Base-by-base conservation (phyloP, 2,888 invertebrate genomes). In the Cosmopolites sordidus region DNA sequence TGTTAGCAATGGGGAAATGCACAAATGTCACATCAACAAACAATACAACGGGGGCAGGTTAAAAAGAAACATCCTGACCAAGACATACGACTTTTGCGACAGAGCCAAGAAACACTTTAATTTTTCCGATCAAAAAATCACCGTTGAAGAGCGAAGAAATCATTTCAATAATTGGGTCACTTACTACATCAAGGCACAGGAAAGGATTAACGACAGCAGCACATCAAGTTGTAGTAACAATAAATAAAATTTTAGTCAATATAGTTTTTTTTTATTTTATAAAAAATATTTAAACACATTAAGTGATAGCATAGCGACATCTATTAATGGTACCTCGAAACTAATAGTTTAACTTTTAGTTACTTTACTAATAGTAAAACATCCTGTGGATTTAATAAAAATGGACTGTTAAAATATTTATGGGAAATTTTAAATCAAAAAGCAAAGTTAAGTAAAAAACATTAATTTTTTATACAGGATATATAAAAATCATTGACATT, bases 91-190 rank as follows among this genome's bases (percentile, higher is more conserved):
- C 6, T 33, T 33, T 3, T 16, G 4, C 4, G 14, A 11, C 5
- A 15, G 40, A 16, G 9, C 9, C 4, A 2, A 15, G 5, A 49
- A 22, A 41, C 53, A 51, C 8, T 46, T 57, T 37, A 17, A 50
- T 17, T 12, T 54, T 16, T 48, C 18, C 14, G 57, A 59, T 53
- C 62, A 33, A 48, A 61, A 16, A 49, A 39, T 63, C 2, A 56
- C 57, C 40, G 58, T 67, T 12, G 51, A 61, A 43, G 48, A 63
- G 29, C 58, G 62, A 37, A 65, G 63, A 47, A 62, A 60, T 18
- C 62, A 66, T 53, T 67, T 68, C 50, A 66, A 68, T 54, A 66
- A 71, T 46, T 69, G 68, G 67, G 60, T 69, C 11, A 62, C 70
- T 1, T 69, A 69, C 57, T 69, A 67, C 58, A 45, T 64, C 27